Evolutionary conservation across 2,888 invertebrate species (phyloP).

Genomic region (Sphaerophoria taeniata): DNA sequence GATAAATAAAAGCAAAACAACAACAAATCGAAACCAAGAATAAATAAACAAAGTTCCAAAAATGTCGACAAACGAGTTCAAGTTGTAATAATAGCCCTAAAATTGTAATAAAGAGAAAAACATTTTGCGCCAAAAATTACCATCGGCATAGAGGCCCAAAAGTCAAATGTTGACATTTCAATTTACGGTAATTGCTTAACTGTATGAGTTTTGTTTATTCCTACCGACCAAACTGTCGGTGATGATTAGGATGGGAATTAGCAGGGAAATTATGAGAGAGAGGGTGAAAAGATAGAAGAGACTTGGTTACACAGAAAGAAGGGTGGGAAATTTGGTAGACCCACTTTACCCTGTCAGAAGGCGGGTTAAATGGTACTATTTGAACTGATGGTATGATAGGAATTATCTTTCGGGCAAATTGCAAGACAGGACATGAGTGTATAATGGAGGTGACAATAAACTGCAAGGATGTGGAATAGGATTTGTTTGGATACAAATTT

Average conservation of each 20-base stretch:
- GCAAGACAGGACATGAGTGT: too few species aligned
- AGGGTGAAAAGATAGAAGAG: neutral
- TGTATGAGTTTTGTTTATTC: constrained; percentile 20
- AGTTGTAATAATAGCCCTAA: constrained; percentile 5
- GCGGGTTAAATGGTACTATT: neutral
- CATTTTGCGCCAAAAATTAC: constrained; percentile 8
- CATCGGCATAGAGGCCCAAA: constrained; percentile 21
- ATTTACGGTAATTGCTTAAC: constrained; percentile 65
- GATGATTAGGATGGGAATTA: neutral
- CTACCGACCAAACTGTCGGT: neutral
- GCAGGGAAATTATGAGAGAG: neutral
- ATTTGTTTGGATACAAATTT: too few species aligned
- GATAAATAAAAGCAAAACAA: neutral
- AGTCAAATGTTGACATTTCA: constrained; percentile 64
- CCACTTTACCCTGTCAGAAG: neutral
- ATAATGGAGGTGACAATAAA: too few species aligned
- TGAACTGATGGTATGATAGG: too few species aligned
- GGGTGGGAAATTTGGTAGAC: neutral
- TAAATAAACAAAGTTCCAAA: constrained; percentile 5
- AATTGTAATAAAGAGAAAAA: constrained; percentile 8
- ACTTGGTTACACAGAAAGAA: neutral
- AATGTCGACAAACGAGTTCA: neutral
- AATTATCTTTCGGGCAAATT: too few species aligned
- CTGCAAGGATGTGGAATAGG: too few species aligned
- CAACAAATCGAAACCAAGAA: neutral